Conservation (phyloP, 2,113 vertebrate species). For the Austrofundulus limnaeus region DNA sequence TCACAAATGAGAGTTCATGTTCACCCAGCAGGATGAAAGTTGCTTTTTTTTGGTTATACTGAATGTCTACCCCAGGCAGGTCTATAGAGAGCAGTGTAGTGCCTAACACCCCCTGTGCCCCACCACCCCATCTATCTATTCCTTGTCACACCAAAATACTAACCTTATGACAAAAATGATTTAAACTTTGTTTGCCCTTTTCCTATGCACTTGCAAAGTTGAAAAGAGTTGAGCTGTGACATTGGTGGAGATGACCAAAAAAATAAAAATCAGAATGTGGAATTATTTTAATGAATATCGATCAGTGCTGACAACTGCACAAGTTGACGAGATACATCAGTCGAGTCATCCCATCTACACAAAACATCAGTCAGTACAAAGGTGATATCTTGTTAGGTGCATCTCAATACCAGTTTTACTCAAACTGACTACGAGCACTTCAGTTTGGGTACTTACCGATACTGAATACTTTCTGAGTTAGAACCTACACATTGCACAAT, state of each 20-base stretch:
- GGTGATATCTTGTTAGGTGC: neutral
- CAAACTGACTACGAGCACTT: no score
- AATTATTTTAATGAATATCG: slow-evolving; percentile 29
- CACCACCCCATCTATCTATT: neutral
- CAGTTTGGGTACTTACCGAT: no score
- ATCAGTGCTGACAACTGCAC: neutral
- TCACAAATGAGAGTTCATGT: slow-evolving; percentile 67
- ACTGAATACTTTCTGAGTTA: no score
- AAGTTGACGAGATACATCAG: neutral
- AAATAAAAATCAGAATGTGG: neutral
- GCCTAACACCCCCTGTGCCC: slow-evolving; percentile 19
- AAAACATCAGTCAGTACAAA: neutral
- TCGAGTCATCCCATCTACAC: neutral
- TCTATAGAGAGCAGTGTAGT: slow-evolving; percentile 44
- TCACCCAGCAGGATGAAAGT: slow-evolving; percentile 61
- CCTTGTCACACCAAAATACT: slow-evolving; percentile 20
- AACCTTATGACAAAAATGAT: slow-evolving; percentile 16
- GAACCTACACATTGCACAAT: no score
- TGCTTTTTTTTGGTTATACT: slow-evolving; percentile 52
- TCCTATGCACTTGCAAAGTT: neutral
- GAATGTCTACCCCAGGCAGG: slow-evolving; percentile 50
- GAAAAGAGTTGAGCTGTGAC: slow-evolving; percentile 33
- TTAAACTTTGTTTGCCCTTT: slow-evolving; percentile 16
- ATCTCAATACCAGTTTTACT: no score
- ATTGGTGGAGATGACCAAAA: slow-evolving; percentile 10